These are phyloP conservation scores for Maniola hyperantus DNA, from an alignment of 2,888 invertebrate species.

Conservation along the genomic window DNA sequence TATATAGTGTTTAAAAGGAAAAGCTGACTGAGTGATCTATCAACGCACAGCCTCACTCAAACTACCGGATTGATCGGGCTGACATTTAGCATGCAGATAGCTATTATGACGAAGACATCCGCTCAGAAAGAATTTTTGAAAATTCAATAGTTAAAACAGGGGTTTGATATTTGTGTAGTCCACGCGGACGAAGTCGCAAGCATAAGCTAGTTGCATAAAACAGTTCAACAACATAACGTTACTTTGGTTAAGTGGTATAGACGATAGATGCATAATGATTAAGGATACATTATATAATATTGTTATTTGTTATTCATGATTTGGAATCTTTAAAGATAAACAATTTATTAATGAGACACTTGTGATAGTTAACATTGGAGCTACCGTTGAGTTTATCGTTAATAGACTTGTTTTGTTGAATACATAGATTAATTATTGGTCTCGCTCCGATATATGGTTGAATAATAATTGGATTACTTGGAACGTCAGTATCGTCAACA, in stretches of 20 bases:
- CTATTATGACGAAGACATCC: too few relatives aligned
- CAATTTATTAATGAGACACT: conserved; percentile 21
- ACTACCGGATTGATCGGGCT: too few relatives aligned
- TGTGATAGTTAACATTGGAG: conserved; percentile 23
- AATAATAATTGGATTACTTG: background rate
- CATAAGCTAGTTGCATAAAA: background rate
- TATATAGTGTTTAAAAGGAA: too few relatives aligned
- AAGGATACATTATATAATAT: background rate
- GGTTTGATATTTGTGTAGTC: too few relatives aligned
- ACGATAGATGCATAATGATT: background rate
- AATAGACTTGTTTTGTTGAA: conserved; percentile 24
- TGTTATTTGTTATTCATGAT: background rate
- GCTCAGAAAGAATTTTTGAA: too few relatives aligned
- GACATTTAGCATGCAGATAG: too few relatives aligned
- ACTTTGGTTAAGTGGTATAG: background rate
- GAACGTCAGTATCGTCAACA: conserved; percentile 1
- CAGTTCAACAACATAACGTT: background rate
- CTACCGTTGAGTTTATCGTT: conserved; percentile 28
- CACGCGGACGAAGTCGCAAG: too few relatives aligned
- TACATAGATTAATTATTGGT: too few relatives aligned
- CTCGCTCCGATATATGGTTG: too few relatives aligned
- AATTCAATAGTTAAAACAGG: too few relatives aligned
- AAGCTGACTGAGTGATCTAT: too few relatives aligned
- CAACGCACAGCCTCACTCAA: too few relatives aligned
- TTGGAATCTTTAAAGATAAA: conserved; percentile 12